A percentile compares a stretch with the other conserved stretches of the same genome.
Evolutionary conservation across 2,113 vertebrate genomes (phyloP).

Genomic region (Podarcis cretensis): DNA sequence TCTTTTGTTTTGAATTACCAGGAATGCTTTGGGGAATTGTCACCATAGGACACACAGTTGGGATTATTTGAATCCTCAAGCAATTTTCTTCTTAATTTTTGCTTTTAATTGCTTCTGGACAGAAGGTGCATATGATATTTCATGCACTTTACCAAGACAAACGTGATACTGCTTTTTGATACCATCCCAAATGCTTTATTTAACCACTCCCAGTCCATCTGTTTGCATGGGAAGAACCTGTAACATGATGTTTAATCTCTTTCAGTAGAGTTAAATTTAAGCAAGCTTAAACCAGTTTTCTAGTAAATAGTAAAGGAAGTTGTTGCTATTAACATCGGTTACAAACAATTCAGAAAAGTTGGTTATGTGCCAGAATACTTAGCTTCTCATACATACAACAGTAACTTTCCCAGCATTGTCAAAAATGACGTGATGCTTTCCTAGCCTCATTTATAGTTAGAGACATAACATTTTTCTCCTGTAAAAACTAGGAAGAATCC

Average conservation of each 20-base stretch:
- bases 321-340: background rate
- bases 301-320: background rate
- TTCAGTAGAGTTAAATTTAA: background rate
- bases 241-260: background rate
- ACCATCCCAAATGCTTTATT: background rate
- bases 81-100: constrained; percentile 20
- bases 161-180: background rate
- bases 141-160: background rate
- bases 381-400: background rate
- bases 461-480: background rate
- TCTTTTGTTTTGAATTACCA: constrained; percentile 26
- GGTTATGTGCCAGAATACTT: background rate
- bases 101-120: constrained; percentile 16
- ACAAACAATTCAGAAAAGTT: background rate
- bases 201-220: background rate
- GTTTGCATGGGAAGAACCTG: background rate
- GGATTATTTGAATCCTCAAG: constrained; percentile 14
- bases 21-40: background rate
- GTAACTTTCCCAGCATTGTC: background rate
- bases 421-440: background rate
- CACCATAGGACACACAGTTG: constrained; percentile 31
- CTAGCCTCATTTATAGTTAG: background rate
- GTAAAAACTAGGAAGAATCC: background rate
- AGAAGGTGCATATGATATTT: constrained; percentile 23
- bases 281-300: background rate